Evolutionary conservation across 92 coral and sea anemone species (phyloP).

Genomic region (Actinernus sp.): DNA sequence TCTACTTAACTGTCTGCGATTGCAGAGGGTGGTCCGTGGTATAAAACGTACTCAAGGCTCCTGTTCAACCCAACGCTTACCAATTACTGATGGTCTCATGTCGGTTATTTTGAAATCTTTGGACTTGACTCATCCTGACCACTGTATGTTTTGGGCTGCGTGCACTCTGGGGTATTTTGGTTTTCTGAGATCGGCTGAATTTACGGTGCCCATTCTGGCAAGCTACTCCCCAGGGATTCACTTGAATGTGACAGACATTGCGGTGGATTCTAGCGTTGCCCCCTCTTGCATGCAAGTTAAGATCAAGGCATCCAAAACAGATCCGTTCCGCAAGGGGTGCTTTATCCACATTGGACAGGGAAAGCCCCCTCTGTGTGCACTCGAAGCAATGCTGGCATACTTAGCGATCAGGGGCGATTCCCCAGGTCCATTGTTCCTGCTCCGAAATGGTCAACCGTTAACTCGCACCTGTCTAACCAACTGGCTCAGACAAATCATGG

Average conservation of each 20-base stretch:
- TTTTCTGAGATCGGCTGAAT: slow-evolving; percentile 48
- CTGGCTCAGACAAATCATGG: slow-evolving; percentile 19
- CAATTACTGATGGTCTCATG: slow-evolving; percentile 13
- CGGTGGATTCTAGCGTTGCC: slow-evolving; percentile 8
- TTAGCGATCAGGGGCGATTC: too few species aligned
- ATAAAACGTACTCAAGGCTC: slow-evolving; percentile 32
- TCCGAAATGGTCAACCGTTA: slow-evolving; percentile 26
- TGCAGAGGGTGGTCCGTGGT: slow-evolving; percentile 30
- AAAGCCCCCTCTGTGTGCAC: slow-evolving; percentile 23
- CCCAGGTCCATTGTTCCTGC: slow-evolving; percentile 32
- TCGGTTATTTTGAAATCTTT: background rate
- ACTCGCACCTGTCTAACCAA: slow-evolving; percentile 13
- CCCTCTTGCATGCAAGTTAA: slow-evolving; percentile 13
- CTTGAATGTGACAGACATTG: slow-evolving; percentile 23
- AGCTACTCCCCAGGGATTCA: slow-evolving; percentile 20
- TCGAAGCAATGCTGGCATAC: slow-evolving; percentile 5
- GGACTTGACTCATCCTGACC: background rate
- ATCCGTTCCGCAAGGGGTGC: slow-evolving; percentile 29
- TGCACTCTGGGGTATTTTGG: slow-evolving; percentile 45
- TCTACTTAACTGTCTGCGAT: slow-evolving; percentile 11
- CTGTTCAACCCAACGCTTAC: slow-evolving; percentile 18
- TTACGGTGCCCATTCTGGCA: slow-evolving; percentile 23
- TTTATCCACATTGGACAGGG: slow-evolving; percentile 29
- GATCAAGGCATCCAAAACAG: slow-evolving; percentile 42
- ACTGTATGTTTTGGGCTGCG: slow-evolving; percentile 50